Evolutionary conservation across 2,888 invertebrate genomes (phyloP).

Genomic region (Drosophila heteroneura): DNA sequence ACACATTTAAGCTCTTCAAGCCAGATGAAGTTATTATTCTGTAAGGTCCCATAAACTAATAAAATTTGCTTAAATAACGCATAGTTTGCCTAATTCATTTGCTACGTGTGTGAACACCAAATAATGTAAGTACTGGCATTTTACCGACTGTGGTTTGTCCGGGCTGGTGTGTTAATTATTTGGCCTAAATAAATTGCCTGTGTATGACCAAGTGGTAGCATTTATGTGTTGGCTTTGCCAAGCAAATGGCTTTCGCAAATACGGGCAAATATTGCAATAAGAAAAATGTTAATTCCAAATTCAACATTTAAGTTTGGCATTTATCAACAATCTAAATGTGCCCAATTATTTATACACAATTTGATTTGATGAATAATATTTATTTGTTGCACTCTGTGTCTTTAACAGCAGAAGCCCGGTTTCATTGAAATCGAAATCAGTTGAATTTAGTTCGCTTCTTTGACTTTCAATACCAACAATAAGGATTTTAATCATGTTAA

Average conservation of each 20-base stretch:
- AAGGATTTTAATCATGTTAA: neutral
- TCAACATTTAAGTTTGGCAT: neutral
- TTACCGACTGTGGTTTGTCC: neutral
- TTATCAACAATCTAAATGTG: neutral
- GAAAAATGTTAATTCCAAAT: neutral
- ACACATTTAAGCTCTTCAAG: neutral
- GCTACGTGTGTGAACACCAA: neutral
- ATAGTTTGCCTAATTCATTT: slow-evolving; percentile 6
- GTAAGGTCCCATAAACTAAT: neutral
- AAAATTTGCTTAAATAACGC: neutral
- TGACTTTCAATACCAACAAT: neutral
- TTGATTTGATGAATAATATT: neutral
- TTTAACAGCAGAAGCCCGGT: no score
- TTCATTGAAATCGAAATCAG: neutral
- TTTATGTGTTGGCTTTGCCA: neutral
- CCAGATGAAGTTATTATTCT: neutral
- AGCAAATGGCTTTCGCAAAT: neutral
- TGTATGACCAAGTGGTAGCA: neutral
- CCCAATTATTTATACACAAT: neutral
- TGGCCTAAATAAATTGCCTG: neutral
- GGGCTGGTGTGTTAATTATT: neutral
- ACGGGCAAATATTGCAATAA: neutral
- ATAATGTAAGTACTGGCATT: neutral
- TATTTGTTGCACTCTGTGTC: no score
- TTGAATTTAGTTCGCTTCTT: neutral